These are phyloP conservation scores for Temnothorax unifasciatus DNA, from an alignment of 2,888 invertebrate genomes.

Conservation along the genomic window DNA sequence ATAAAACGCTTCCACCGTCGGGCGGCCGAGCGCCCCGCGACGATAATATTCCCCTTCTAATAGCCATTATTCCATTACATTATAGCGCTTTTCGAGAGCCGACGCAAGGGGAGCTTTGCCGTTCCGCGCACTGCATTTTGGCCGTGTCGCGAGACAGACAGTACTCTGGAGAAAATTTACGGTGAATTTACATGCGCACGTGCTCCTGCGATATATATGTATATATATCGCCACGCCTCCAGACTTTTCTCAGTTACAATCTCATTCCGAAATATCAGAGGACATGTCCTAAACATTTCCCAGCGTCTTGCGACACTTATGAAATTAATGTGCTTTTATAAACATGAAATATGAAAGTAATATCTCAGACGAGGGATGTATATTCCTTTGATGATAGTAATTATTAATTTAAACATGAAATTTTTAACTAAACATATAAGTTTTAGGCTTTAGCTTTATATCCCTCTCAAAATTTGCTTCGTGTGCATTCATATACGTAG, in stretches of 20 bases:
- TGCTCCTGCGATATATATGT: conserved; percentile 4
- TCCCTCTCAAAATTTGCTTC: background rate
- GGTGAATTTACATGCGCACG: conserved; percentile 55
- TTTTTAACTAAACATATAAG: background rate
- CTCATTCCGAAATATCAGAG: conserved; percentile 53
- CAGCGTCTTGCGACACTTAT: background rate
- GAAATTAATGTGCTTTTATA: background rate
- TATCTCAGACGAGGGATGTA: background rate
- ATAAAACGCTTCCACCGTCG: conserved; percentile 68
- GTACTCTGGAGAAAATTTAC: conserved; percentile 44
- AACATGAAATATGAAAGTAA: background rate
- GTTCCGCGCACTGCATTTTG: conserved; percentile 25
- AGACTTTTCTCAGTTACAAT: conserved; percentile 34
- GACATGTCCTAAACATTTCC: background rate
- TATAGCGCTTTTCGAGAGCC: conserved; percentile 43
- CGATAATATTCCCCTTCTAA: conserved; percentile 66
- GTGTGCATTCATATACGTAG: no score
- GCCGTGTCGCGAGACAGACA: conserved; percentile 43
- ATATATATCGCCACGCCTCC: conserved; percentile 44
- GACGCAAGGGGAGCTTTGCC: conserved; percentile 8
- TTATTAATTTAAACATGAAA: background rate
- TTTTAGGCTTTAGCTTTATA: background rate
- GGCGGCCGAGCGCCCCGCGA: conserved; percentile 51
- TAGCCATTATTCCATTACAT: conserved; percentile 68
- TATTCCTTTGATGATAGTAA: background rate